Evolutionary conservation across 2,113 vertebrate genomes (phyloP).

Genomic region (Crotalus horridus): DNA sequence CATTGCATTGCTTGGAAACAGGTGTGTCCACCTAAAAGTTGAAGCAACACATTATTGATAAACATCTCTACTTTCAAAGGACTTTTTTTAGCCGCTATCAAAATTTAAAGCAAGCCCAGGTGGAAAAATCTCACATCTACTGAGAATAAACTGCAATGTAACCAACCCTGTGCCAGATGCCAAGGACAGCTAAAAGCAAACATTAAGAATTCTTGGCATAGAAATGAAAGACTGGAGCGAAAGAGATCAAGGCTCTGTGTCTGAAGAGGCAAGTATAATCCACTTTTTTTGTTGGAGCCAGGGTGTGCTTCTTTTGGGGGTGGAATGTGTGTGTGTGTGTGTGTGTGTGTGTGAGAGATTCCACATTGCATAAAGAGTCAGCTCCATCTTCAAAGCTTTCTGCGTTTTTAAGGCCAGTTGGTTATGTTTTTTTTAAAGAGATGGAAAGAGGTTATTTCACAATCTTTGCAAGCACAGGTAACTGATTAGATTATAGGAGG

Average conservation of each 20-base stretch:
- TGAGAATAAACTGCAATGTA: constrained; percentile 47
- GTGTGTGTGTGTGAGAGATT: background rate
- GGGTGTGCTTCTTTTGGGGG: background rate
- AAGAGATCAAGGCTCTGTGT: constrained; percentile 45
- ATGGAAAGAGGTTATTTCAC: background rate
- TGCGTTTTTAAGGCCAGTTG: background rate
- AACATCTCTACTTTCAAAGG: constrained; percentile 21
- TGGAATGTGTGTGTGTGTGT: too few relatives aligned
- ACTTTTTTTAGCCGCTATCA: background rate
- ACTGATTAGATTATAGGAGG: background rate
- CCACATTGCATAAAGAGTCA: background rate
- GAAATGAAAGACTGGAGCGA: constrained; percentile 51
- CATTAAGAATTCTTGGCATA: constrained; percentile 34
- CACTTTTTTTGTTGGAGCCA: constrained; percentile 4
- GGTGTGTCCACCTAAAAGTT: background rate
- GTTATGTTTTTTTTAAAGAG: background rate
- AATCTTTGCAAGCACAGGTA: background rate
- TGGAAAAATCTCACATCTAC: constrained; percentile 79
- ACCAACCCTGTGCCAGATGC: constrained; percentile 28
- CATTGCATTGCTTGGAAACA: background rate
- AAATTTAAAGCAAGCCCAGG: constrained; percentile 68
- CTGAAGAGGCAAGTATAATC: background rate
- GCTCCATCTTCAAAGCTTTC: background rate
- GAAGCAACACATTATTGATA: background rate
- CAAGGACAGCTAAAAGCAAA: constrained; percentile 71